Conservation (phyloP, 2,113 vertebrate species). For the Gopherus evgoodei region DNA sequence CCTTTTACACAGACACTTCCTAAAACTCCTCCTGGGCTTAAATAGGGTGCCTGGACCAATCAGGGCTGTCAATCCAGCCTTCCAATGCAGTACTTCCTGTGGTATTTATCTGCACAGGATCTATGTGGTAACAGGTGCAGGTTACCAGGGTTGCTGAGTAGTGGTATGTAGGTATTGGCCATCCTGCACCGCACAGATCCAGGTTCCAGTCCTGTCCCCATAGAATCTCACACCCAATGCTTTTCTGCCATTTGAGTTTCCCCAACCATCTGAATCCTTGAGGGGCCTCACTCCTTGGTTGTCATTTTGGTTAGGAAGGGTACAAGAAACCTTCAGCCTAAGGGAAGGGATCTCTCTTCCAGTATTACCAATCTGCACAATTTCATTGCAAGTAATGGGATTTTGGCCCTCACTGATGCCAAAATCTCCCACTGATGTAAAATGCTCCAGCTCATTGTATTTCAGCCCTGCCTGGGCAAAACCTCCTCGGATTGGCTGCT, state of each 20-base stretch:
- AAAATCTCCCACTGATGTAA: background rate
- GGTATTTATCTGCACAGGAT: no score
- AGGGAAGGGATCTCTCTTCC: background rate
- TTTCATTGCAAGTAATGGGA: background rate
- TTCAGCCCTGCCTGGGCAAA: background rate
- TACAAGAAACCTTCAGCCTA: background rate
- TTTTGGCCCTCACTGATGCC: background rate
- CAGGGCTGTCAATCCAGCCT: no score
- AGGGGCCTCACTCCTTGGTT: background rate
- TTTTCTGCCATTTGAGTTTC: background rate
- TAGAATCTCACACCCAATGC: no score
- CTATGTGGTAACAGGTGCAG: no score
- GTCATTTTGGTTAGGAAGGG: background rate
- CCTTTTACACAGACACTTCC: no score
- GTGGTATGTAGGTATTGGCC: no score
- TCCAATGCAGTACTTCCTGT: no score
- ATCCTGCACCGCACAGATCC: no score
- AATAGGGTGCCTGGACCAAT: no score
- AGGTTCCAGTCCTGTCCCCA: no score
- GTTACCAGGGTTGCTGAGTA: no score
- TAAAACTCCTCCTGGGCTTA: no score
- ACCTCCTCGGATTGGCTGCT: background rate
- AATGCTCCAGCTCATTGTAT: background rate
- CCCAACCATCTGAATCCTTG: background rate
- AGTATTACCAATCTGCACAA: background rate